Conservation (phyloP, 2,888 invertebrate species). For the Archips xylosteana region DNA sequence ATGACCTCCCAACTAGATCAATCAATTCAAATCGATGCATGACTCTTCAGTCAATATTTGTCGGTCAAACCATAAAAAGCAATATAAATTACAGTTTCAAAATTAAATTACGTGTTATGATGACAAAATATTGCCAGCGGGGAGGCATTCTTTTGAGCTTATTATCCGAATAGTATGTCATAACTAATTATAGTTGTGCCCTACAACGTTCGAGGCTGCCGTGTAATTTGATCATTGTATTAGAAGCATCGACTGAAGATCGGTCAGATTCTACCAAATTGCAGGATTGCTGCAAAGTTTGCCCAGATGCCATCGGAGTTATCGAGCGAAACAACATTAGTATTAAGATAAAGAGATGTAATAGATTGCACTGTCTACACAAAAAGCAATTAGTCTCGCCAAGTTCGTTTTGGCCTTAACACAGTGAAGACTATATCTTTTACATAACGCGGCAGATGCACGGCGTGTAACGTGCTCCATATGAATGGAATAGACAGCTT, state of each 20-base stretch:
- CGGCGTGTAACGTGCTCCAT: slow-evolving; percentile 51
- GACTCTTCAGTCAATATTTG: slow-evolving; percentile 20
- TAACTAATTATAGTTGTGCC: slow-evolving; percentile 27
- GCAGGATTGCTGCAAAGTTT: slow-evolving; percentile 50
- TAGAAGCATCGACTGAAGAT: slow-evolving; percentile 18
- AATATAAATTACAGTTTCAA: slow-evolving; percentile 24
- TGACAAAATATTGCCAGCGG: slow-evolving; percentile 17
- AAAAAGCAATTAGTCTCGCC: slow-evolving; percentile 70
- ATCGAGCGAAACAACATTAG: slow-evolving; percentile 70
- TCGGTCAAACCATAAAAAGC: slow-evolving; percentile 8
- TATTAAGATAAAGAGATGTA: slow-evolving; percentile 54
- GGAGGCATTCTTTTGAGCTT: slow-evolving; percentile 27
- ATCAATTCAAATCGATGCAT: slow-evolving; percentile 19
- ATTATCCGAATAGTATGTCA: slow-evolving; percentile 31
- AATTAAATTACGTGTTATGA: slow-evolving; percentile 16
- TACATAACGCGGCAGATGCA: slow-evolving; percentile 57
- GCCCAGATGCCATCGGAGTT: slow-evolving; percentile 71
- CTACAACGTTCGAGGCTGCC: slow-evolving; percentile 15
- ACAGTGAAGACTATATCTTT: slow-evolving; percentile 57
- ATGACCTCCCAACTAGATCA: slow-evolving; percentile 18
- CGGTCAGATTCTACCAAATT: slow-evolving; percentile 48
- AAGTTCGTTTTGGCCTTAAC: slow-evolving; percentile 62
- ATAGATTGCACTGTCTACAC: slow-evolving; percentile 45
- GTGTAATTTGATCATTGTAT: slow-evolving; percentile 28
- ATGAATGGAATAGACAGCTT: slow-evolving; percentile 62